Percentiles rank a stretch among this genome's conserved stretches.
phyloP scores from a whole-genome alignment of 2,888 invertebrate species.

The Apodemia duryi region DNA sequence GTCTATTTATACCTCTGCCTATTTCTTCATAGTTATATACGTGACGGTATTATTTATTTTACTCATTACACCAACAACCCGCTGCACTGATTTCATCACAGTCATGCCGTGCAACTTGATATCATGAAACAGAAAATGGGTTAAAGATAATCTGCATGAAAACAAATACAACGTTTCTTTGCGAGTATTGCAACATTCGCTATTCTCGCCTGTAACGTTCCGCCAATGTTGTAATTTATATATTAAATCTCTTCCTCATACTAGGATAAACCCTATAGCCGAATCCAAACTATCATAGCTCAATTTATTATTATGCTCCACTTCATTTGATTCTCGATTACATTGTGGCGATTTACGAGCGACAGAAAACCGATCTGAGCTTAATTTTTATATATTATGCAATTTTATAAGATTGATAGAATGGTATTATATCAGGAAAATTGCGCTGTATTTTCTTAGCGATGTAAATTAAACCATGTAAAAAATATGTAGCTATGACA shows the following conservation, averaged over 20 bases:
- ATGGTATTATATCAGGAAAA: not conserved
- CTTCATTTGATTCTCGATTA: slow-evolving; percentile 9
- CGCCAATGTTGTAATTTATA: not conserved
- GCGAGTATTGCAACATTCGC: slow-evolving; percentile 10
- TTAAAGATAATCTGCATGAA: slow-evolving; percentile 9
- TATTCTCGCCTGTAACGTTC: not conserved
- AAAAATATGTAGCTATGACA: no score
- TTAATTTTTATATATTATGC: slow-evolving; percentile 2
- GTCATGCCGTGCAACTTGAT: slow-evolving; percentile 5
- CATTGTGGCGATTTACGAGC: slow-evolving; percentile 7
- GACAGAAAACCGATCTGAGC: slow-evolving; percentile 6
- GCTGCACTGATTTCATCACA: not conserved
- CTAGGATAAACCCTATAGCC: slow-evolving; percentile 2
- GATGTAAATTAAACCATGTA: no score
- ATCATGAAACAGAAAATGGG: slow-evolving; percentile 12
- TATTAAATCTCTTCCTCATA: slow-evolving; percentile 10
- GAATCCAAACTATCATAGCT: not conserved
- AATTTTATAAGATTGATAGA: not conserved
- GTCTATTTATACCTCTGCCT: no score
- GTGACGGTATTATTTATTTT: not conserved
- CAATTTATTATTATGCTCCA: slow-evolving; percentile 10
- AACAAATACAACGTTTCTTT: slow-evolving; percentile 14
- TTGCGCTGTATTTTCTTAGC: not conserved
- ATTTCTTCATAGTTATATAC: no score
- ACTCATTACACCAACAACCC: not conserved